phyloP scores from a whole-genome alignment of 2,888 invertebrate genomes.

The Erebia ligea region DNA sequence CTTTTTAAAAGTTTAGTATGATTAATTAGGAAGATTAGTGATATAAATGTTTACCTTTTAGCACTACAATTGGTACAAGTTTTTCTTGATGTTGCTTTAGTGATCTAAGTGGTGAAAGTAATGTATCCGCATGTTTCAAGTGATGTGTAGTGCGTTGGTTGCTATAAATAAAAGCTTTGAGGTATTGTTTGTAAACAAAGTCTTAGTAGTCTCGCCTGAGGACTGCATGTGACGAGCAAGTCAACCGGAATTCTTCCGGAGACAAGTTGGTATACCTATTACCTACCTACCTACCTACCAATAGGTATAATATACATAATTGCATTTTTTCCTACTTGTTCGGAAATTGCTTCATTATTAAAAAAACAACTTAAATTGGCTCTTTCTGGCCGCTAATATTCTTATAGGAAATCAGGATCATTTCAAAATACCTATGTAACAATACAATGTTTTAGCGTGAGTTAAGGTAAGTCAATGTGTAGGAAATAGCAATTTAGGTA shows the following conservation, averaged over 20 bases:
- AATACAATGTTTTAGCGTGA: too few relatives aligned
- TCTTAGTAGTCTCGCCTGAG: neutral
- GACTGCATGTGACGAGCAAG: neutral
- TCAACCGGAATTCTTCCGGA: neutral
- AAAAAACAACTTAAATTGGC: neutral
- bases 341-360: too few relatives aligned
- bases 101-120: slow-evolving; percentile 14
- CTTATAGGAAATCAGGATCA: too few relatives aligned
- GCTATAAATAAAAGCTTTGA: neutral
- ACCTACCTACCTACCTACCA: too few relatives aligned
- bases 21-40: slow-evolving; percentile 16
- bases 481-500: too few relatives aligned
- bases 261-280: neutral
- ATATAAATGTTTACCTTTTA: slow-evolving; percentile 4
- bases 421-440: too few relatives aligned
- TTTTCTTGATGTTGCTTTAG: slow-evolving; percentile 4
- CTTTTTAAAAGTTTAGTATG: neutral
- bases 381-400: neutral
- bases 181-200: slow-evolving; percentile 15
- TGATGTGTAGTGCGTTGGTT: neutral
- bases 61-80: neutral
- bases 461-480: too few relatives aligned
- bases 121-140: neutral
- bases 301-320: too few relatives aligned
- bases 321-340: too few relatives aligned